Base-by-base conservation (phyloP, 1,140 invertebrate genomes). In the Cotesia typhae region DNA sequence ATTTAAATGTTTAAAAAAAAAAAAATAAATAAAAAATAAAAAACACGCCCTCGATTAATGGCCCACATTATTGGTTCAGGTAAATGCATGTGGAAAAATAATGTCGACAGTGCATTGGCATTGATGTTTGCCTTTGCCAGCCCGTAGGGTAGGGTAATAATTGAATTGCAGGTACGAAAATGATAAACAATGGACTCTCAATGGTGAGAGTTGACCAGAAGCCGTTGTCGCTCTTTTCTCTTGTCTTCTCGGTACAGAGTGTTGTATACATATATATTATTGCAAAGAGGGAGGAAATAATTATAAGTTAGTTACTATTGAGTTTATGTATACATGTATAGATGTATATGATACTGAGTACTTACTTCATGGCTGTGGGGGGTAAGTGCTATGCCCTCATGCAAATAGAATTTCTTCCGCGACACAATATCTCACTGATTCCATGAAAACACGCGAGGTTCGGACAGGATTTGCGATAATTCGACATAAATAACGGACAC, bases 371-470 rank as follows among this genome's bases (percentile, higher is more conserved):
- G 83, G 82, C 84, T 81, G 82, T 80, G 77, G 80, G 79, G 71
- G 80, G 81, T 81, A 81, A 81, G 81, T 83, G 85, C 84, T 87
- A 85, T 82, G 82, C 77, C 80, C 80, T 87, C 84, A 82, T 81
- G 82, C 83, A 82, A 80, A 78, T 72, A 78, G 79, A 79, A 78
- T 84, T 84, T 70, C 82, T 81, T 77, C 81, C 82, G 72, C 81
- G 80, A 75, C 84, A 83, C 76, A 83, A 73, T 80, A 84, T 82
- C 75, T 87, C 85, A 78, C 84, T 80, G 82, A 86, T 83, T 80
- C 84, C 85, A 86, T 86, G 82, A 85, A 87, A 85, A 82, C 83
- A 86, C 80, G 82, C 83, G 80, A 85, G 81, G 82, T 85, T 83
- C 74, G 80, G 83, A 80, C 83, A 84, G 73, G 82, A 87, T 75